These are phyloP conservation scores for Leguminivora glycinivorella DNA, from an alignment of 1,140 invertebrate genomes.

Conservation along the genomic window DNA sequence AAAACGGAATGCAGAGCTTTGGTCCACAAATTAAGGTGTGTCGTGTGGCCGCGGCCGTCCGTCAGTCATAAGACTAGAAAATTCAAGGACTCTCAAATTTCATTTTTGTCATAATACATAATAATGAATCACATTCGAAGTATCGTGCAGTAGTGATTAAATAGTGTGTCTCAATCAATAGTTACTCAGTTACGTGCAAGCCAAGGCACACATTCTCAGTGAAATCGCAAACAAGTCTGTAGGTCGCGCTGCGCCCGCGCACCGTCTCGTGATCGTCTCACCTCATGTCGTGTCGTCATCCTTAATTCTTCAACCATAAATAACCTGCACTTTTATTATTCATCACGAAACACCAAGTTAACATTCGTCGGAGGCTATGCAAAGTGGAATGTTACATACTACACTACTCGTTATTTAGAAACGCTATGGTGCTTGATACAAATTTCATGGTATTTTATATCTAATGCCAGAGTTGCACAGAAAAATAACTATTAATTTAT, in stretches of 20 bases:
- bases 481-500: too few species aligned
- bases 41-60: too few species aligned
- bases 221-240: slow-evolving; percentile 46
- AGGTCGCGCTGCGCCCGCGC: slow-evolving; percentile 32
- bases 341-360: too few species aligned
- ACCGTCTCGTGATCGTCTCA: slow-evolving; percentile 42
- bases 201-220: slow-evolving; percentile 25
- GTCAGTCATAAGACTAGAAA: too few species aligned
- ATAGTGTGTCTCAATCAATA: slow-evolving; percentile 16
- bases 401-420: too few species aligned
- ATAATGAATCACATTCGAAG: not conserved
- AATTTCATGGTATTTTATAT: too few species aligned
- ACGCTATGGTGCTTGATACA: too few species aligned
- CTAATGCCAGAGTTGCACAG: too few species aligned
- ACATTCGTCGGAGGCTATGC: too few species aligned
- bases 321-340: not conserved
- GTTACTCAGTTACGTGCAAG: slow-evolving; percentile 14
- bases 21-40: too few species aligned
- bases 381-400: too few species aligned
- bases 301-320: not conserved
- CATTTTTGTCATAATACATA: not conserved
- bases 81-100: not conserved
- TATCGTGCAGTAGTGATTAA: slow-evolving; percentile 5
- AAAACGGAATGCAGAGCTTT: too few species aligned
- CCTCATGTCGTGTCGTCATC: slow-evolving; percentile 22